A percentile compares a stretch with the other conserved stretches of the same genome.
Evolutionary conservation across 1,140 invertebrate genomes (phyloP).

Genomic region (Eumaeus atala): DNA sequence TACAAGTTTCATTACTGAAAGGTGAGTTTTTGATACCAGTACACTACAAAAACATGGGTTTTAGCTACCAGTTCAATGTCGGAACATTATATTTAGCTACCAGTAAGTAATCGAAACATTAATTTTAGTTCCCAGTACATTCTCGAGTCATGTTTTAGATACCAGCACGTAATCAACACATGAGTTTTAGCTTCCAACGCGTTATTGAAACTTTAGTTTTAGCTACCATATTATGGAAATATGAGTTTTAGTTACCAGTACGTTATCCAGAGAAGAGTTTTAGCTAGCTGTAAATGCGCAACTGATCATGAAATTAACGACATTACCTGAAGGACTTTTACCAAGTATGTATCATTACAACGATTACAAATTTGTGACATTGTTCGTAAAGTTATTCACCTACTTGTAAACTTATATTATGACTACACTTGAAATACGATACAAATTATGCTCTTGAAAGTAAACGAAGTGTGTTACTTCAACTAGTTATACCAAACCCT

Average conservation of each 20-base stretch:
- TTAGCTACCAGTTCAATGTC: neutral
- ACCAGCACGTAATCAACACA: too few species aligned
- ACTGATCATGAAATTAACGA: too few species aligned
- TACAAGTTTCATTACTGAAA: neutral
- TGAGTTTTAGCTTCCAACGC: too few species aligned
- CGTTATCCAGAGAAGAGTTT: too few species aligned
- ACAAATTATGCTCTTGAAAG: constrained; percentile 38
- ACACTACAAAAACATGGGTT: neutral
- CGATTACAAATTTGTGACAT: constrained; percentile 54
- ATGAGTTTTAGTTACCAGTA: too few species aligned
- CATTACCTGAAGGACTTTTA: constrained; percentile 34
- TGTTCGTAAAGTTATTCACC: constrained; percentile 53
- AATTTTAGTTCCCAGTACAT: too few species aligned
- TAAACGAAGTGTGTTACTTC: constrained; percentile 17
- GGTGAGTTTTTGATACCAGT: neutral
- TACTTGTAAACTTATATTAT: constrained; percentile 58
- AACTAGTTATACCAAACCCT: neutral
- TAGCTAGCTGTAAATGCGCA: too few species aligned
- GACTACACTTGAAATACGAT: constrained; percentile 53
- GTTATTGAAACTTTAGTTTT: too few species aligned
- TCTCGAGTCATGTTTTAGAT: too few species aligned
- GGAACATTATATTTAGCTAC: too few species aligned
- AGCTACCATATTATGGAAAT: too few species aligned
- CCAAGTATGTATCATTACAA: constrained; percentile 43
- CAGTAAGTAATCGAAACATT: too few species aligned